These are phyloP conservation scores for Loripinus fragilis DNA, from an alignment of 2,888 invertebrate species.

Conservation along the genomic window DNA sequence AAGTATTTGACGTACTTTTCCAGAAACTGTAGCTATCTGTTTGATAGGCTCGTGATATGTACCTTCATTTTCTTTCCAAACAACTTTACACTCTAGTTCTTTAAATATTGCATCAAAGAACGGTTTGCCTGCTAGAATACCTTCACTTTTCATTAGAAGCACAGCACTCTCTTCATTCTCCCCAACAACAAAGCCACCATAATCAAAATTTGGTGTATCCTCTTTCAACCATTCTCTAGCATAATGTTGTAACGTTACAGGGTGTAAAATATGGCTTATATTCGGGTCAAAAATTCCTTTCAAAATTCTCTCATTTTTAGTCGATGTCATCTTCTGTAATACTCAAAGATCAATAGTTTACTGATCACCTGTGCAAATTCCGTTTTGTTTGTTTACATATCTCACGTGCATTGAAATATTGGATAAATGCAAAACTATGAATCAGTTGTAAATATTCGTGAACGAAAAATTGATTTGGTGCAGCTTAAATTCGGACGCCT, in stretches of 20 bases:
- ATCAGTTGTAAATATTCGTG: too few species aligned
- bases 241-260: slow-evolving; percentile 75
- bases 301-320: slow-evolving; percentile 39
- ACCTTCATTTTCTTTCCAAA: slow-evolving; percentile 81
- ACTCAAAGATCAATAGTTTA: background rate
- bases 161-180: slow-evolving; percentile 79
- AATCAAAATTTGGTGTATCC: slow-evolving; percentile 82
- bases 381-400: background rate
- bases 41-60: slow-evolving; percentile 69
- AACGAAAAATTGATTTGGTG: too few species aligned
- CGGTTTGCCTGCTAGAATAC: slow-evolving; percentile 83
- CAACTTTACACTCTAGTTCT: slow-evolving; percentile 80
- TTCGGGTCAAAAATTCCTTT: slow-evolving; percentile 62
- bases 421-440: too few species aligned
- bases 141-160: slow-evolving; percentile 78
- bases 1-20: slow-evolving; percentile 81
- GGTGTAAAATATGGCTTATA: slow-evolving; percentile 79
- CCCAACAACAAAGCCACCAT: slow-evolving; percentile 82
- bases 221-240: slow-evolving; percentile 81
- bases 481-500: too few species aligned
- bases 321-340: slow-evolving; percentile 31
- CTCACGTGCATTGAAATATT: background rate
- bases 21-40: slow-evolving; percentile 80
- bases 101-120: slow-evolving; percentile 83
- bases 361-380: too few species aligned